These are phyloP conservation scores for Atherinomorus stipes DNA, from an alignment of 2,113 vertebrate genomes.

Conservation along the genomic window DNA sequence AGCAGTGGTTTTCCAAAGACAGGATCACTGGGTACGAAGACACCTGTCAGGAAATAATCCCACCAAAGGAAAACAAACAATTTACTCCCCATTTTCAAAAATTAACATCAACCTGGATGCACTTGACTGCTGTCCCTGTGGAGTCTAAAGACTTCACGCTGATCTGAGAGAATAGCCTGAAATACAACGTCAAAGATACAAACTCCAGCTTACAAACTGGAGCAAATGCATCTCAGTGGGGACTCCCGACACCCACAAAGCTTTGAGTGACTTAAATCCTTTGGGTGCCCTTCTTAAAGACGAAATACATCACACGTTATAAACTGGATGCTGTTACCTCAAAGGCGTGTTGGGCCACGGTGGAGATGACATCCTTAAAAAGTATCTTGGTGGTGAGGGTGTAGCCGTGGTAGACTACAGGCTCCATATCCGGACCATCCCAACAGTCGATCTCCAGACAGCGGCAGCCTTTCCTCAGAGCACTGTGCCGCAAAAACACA, in stretches of 20 bases:
- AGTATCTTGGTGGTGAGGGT: conserved; percentile 89
- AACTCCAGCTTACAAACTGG: conserved; percentile 51
- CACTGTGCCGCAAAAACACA: conserved; percentile 72
- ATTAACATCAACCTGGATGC: conserved; percentile 29
- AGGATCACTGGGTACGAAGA: conserved; percentile 90
- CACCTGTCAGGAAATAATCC: conserved; percentile 72
- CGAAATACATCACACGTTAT: conserved; percentile 13
- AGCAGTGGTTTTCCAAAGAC: conserved; percentile 93
- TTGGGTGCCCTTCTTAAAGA: neutral
- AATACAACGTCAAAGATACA: conserved; percentile 37
- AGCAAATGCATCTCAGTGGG: conserved; percentile 29
- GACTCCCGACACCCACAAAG: conserved; percentile 19
- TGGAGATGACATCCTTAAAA: conserved; percentile 86
- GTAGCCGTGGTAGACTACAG: conserved; percentile 89
- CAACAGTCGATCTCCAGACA: conserved; percentile 94
- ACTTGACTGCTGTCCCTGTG: neutral
- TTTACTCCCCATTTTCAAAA: conserved; percentile 17
- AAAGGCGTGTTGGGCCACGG: conserved; percentile 87
- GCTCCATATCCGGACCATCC: conserved; percentile 86
- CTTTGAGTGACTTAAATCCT: neutral
- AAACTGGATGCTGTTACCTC: conserved; percentile 78
- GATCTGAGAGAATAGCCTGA: conserved; percentile 33
- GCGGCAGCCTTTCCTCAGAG: conserved; percentile 89
- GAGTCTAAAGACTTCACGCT: conserved; percentile 9
- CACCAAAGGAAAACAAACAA: neutral